Conservation (phyloP, 2,797 vertebrate genomes). For the Typhlichthys subterraneus region DNA sequence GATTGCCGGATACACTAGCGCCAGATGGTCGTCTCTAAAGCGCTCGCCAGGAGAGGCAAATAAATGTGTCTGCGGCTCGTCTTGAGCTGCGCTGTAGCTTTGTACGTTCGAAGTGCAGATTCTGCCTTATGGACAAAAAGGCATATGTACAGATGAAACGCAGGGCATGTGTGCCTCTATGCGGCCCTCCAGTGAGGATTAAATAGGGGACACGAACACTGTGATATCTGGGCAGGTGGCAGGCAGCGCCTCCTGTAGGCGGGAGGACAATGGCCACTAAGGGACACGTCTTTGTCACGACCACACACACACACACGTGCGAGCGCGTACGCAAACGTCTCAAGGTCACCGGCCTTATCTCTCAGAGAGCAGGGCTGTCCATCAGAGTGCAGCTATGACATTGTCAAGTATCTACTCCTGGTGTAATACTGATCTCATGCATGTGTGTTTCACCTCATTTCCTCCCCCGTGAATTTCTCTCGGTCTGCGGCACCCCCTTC, state of each 20-base stretch:
- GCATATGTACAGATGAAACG: constrained; percentile 48
- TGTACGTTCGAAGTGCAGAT: constrained; percentile 36
- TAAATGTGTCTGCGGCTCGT: constrained; percentile 13
- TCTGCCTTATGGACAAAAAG: constrained; percentile 16
- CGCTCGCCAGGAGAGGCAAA: no score
- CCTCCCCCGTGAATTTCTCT: constrained; percentile 4
- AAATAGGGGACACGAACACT: constrained; percentile 62
- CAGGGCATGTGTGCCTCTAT: constrained; percentile 42
- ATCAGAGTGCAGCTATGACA: constrained; percentile 28
- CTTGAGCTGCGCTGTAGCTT: constrained; percentile 29
- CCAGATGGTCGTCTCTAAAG: constrained; percentile 51
- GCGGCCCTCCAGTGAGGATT: constrained; percentile 50
- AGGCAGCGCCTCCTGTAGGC: constrained; percentile 46
- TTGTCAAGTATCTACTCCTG: constrained; percentile 16
- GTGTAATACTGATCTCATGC: constrained; percentile 41
- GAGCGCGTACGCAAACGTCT: constrained; percentile 33
- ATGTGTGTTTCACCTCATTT: constrained; percentile 26
- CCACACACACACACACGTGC: constrained; percentile 38
- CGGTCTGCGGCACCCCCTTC: neutral
- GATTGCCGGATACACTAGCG: constrained; percentile 34
- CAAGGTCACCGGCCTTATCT: constrained; percentile 63
- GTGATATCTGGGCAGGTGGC: constrained; percentile 72
- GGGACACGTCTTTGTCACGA: constrained; percentile 38
- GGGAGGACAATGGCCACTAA: constrained; percentile 61
- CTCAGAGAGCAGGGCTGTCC: constrained; percentile 33